These are phyloP conservation scores for Macaria liturata DNA, from an alignment of 2,888 invertebrate genomes.

Conservation along the genomic window DNA sequence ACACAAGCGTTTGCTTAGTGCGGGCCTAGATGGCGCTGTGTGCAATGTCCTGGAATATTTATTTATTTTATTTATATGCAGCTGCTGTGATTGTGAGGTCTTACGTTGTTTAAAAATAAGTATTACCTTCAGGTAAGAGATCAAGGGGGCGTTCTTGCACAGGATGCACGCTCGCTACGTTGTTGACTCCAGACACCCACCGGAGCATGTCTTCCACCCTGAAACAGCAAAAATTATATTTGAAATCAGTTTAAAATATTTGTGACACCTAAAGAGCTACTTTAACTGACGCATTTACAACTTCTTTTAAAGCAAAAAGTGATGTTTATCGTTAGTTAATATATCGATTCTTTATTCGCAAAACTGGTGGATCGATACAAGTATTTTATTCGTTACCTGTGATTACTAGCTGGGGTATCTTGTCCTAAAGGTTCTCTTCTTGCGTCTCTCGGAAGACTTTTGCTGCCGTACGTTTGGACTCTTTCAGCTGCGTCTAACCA, in stretches of 20 bases:
- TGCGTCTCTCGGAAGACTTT: constrained; percentile 91
- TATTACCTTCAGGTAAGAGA: constrained; percentile 75
- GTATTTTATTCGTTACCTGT: constrained; percentile 52
- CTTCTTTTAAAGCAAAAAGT: too few species aligned
- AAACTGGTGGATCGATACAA: too few species aligned
- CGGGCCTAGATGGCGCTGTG: too few species aligned
- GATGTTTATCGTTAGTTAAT: too few species aligned
- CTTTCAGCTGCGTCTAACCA: constrained; percentile 94
- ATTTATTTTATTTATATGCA: too few species aligned
- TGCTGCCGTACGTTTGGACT: constrained; percentile 82
- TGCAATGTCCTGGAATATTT: too few species aligned
- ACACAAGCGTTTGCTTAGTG: too few species aligned
- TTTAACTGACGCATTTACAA: too few species aligned
- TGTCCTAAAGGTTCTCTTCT: constrained; percentile 94
- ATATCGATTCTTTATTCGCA: too few species aligned
- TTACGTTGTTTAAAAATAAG: background rate
- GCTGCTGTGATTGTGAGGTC: too few species aligned
- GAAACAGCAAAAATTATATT: constrained; percentile 22
- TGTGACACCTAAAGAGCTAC: too few species aligned
- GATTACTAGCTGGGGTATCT: constrained; percentile 84
- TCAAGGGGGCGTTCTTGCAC: constrained; percentile 76
- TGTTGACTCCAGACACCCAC: constrained; percentile 79
- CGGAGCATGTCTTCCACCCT: constrained; percentile 80
- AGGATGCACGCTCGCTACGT: constrained; percentile 66
- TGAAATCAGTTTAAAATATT: too few species aligned